Evolutionary conservation across 2,797 vertebrate genomes (phyloP).

Genomic region (Myotis planiceps): DNA sequence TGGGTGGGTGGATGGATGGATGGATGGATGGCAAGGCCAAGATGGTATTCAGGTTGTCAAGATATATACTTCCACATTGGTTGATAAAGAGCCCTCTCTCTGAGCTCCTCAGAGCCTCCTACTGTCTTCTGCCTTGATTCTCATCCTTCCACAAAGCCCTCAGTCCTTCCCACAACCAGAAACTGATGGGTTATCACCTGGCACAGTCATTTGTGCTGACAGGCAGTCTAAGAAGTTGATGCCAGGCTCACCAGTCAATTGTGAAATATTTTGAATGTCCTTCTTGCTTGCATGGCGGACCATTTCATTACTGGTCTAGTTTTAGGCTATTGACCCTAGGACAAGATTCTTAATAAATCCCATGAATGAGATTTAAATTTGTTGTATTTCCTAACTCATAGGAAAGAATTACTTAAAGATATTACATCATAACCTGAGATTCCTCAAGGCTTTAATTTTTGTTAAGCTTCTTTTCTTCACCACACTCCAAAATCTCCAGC

Average conservation of each 20-base stretch:
- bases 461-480: background rate
- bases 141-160: background rate
- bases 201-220: background rate
- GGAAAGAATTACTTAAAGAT: background rate
- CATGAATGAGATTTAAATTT: slow-evolving; percentile 18
- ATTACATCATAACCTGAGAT: background rate
- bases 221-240: background rate
- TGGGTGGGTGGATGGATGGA: no score
- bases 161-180: background rate
- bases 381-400: background rate
- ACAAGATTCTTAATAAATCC: slow-evolving; percentile 24
- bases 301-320: background rate
- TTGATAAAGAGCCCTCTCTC: background rate
- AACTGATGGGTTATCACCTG: background rate
- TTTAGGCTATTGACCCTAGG: background rate
- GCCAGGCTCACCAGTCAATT: background rate
- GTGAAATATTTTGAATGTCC: background rate
- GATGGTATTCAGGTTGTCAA: background rate
- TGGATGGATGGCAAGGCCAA: background rate
- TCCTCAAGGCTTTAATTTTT: slow-evolving; percentile 14
- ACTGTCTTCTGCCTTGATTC: background rate
- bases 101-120: background rate
- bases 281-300: background rate
- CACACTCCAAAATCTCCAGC: slow-evolving; percentile 8
- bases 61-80: background rate